phyloP scores from a whole-genome alignment of 2,113 vertebrate genomes.

The Phalacrocorax carbo region DNA sequence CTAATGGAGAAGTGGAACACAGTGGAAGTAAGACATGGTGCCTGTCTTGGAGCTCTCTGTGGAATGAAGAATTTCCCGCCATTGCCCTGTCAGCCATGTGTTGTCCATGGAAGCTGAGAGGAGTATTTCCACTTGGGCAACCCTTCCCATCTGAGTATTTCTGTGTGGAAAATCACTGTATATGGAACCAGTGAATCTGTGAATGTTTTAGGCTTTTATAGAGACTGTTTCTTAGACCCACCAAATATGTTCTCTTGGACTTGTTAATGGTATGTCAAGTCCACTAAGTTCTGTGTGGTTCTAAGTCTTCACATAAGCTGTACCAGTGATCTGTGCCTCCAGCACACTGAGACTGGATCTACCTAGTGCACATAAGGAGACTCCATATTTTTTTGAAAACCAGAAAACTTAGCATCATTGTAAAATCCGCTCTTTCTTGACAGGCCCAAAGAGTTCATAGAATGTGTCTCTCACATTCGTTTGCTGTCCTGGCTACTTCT shows the following conservation, averaged over 20 bases:
- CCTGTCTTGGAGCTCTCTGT: background rate
- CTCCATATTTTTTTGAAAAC: background rate
- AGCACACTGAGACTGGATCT: background rate
- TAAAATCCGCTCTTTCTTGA: conserved; percentile 45
- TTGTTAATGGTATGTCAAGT: background rate
- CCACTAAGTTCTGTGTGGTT: background rate
- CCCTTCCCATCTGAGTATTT: background rate
- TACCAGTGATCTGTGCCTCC: background rate
- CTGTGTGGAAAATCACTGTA: background rate
- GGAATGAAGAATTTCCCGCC: background rate
- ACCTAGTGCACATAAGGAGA: background rate
- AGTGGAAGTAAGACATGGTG: background rate
- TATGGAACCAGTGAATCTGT: background rate
- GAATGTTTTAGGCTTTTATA: background rate
- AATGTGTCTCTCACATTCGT: conserved; percentile 97
- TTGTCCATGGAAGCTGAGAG: background rate
- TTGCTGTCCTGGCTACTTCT: conserved; percentile 96
- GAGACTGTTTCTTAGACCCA: background rate
- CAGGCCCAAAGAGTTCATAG: conserved; percentile 98
- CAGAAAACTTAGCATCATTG: background rate
- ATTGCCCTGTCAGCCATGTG: background rate
- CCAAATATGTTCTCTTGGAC: background rate
- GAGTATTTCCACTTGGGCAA: background rate
- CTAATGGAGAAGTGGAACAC: background rate
- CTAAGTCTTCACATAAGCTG: background rate